These are phyloP conservation scores for Alectoris magna DNA, from an alignment of 2,797 vertebrate species.

Conservation along the genomic window DNA sequence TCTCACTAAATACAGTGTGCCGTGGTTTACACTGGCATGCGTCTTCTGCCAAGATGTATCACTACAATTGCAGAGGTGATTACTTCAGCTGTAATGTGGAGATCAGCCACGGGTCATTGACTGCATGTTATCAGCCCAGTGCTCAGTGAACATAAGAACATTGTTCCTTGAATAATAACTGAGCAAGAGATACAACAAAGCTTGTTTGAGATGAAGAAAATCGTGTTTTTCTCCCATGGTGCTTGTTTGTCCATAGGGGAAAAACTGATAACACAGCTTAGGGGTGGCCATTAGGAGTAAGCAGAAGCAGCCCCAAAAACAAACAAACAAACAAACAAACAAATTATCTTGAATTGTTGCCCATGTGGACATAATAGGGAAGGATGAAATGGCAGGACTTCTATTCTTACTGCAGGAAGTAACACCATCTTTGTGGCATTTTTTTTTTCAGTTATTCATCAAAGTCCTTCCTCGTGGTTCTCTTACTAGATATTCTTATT, in stretches of 20 bases:
- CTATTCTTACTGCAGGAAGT: not conserved
- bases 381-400: not conserved
- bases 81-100: not conserved
- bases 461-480: not conserved
- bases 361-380: not conserved
- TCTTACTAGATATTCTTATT: not conserved
- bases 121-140: not conserved
- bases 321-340: not conserved
- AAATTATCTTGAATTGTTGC: not conserved
- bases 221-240: fast-evolving
- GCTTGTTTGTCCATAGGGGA: not conserved
- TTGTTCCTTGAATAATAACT: not conserved
- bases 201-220: not conserved
- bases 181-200: not conserved
- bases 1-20: not conserved
- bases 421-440: not conserved
- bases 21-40: not conserved
- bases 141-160: not conserved
- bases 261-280: not conserved
- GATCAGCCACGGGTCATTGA: not conserved
- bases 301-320: not conserved
- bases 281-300: not conserved
- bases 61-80: not conserved
- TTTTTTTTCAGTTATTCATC: not conserved
- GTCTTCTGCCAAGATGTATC: not conserved